Conservation (phyloP, 2,797 vertebrate genomes). For the Sternotherus odoratus region DNA sequence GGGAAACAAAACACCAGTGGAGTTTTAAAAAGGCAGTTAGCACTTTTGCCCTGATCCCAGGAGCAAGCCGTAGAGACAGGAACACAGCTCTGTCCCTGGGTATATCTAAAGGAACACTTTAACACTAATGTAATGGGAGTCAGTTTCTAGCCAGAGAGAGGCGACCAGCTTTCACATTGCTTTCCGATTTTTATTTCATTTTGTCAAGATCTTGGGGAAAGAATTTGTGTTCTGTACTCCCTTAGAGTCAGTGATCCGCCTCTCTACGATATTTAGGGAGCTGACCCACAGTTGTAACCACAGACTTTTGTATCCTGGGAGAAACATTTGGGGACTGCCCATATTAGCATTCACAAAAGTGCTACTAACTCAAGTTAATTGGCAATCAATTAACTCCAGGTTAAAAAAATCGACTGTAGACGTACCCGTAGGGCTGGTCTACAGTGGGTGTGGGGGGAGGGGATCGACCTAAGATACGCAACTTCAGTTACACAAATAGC, state of each 20-base stretch:
- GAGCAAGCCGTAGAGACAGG: rapidly evolving
- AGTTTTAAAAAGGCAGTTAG: not conserved
- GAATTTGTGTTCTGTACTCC: not conserved
- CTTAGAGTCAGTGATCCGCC: not conserved
- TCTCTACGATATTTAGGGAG: not conserved
- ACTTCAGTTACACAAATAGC: too few species aligned
- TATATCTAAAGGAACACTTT: not conserved
- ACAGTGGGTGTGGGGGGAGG: too few species aligned
- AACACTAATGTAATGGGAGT: not conserved
- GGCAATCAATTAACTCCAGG: not conserved
- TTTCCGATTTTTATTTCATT: not conserved
- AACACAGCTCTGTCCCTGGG: not conserved
- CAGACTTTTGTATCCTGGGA: not conserved
- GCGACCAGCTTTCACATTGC: not conserved
- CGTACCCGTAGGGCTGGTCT: not conserved
- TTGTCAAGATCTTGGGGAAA: not conserved
- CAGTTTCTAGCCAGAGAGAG: not conserved
- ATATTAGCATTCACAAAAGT: not conserved
- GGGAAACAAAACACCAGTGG: not conserved
- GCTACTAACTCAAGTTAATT: not conserved
- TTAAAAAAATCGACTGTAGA: not conserved
- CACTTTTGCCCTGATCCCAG: rapidly evolving
- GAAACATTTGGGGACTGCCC: not conserved
- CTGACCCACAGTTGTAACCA: not conserved
- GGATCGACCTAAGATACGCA: too few species aligned